Percentiles rank a stretch among this genome's conserved stretches.
phyloP scores from a whole-genome alignment of 37 sponge, comb jelly and placozoan species.

The Corticium candelabrum region DNA sequence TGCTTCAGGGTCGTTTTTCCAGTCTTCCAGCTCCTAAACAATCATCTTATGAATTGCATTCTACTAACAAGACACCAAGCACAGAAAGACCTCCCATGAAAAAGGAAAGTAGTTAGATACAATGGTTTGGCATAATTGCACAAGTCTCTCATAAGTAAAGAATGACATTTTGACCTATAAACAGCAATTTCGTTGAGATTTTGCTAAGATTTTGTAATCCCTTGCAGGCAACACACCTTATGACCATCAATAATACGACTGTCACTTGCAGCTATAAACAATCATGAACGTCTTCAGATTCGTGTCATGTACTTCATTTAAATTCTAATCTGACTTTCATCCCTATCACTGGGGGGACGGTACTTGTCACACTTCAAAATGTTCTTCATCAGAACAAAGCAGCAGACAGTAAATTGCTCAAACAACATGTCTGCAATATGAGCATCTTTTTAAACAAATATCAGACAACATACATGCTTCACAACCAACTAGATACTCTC shows the following conservation, averaged over 20 bases:
- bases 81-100: background rate
- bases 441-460: too few species aligned
- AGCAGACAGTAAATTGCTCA: constrained; percentile 29
- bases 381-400: constrained; percentile 32
- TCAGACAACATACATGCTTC: too few species aligned
- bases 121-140: background rate
- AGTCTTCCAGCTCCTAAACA: constrained; percentile 5
- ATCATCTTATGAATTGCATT: constrained; percentile 5
- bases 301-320: too few species aligned
- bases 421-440: constrained; percentile 39
- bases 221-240: background rate
- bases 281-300: too few species aligned
- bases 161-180: background rate
- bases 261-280: background rate
- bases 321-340: background rate
- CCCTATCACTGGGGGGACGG: constrained; percentile 14
- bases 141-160: background rate
- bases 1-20: constrained; percentile 15
- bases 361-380: constrained; percentile 65
- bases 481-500: constrained; percentile 19
- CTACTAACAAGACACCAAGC: too few species aligned
- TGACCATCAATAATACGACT: background rate
- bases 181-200: too few species aligned
- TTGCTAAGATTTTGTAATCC: too few species aligned
- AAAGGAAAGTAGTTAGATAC: constrained; percentile 1